Evolutionary conservation across 2,888 invertebrate species (phyloP).

Genomic region (Adela reaumurella): DNA sequence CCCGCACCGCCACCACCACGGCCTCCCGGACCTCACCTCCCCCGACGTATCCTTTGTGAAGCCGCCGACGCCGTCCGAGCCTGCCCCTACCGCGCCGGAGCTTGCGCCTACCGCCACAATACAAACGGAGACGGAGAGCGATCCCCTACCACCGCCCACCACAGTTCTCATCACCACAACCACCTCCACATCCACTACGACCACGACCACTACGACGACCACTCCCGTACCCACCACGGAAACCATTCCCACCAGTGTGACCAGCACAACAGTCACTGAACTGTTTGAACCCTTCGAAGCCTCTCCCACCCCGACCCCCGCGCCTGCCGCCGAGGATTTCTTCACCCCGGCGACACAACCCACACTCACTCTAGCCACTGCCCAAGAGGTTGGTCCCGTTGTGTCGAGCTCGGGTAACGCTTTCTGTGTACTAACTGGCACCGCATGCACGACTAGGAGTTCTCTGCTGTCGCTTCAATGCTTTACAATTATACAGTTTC

Average conservation of each 20-base stretch:
- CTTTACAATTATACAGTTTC: too few species aligned
- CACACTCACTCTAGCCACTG: constrained; percentile 26
- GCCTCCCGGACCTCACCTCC: constrained; percentile 31
- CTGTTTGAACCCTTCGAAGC: too few species aligned
- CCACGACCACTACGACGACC: constrained; percentile 8
- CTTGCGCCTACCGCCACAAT: background rate
- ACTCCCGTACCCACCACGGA: constrained; percentile 1
- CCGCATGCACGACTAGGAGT: too few species aligned
- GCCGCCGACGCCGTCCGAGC: background rate
- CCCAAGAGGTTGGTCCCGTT: background rate
- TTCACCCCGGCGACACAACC: constrained; percentile 21
- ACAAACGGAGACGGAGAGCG: background rate
- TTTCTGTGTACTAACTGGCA: background rate
- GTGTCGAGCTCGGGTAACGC: background rate
- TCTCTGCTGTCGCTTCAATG: too few species aligned
- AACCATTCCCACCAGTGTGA: too few species aligned
- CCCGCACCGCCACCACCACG: constrained; percentile 49
- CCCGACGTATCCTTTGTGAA: constrained; percentile 35
- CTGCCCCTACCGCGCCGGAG: background rate
- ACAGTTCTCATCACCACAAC: too few species aligned
- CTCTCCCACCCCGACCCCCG: constrained; percentile 16
- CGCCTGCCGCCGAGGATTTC: constrained; percentile 23
- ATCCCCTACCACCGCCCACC: too few species aligned
- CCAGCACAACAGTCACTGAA: too few species aligned
- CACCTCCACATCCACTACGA: constrained; percentile 4